Base-by-base conservation (phyloP, 2,797 vertebrate species). In the Sebastes hubbsi region DNA sequence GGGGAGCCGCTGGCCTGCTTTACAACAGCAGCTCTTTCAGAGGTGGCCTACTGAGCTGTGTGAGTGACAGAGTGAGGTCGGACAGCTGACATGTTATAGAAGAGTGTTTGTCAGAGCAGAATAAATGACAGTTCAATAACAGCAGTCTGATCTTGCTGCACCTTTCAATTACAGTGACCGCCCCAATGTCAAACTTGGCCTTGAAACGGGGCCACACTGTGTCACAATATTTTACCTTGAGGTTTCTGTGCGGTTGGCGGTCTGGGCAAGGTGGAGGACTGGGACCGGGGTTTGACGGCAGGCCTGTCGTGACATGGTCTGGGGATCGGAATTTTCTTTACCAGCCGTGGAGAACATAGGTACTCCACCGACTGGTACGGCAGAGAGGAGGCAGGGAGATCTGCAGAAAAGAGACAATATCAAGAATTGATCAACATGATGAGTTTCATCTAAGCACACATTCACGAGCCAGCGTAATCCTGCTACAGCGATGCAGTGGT, bases 211-310 rank as follows among this genome's bases (percentile, higher is more conserved):
- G 24, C 20, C 54, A 13, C 4, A 22, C 9, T 20, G 13, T 18
- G 58, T 69, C 58, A 5, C 12, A 2, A 42, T 10, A 4, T 27
- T 73, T 86, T 95, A 96, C 97, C 96, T 97, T 96, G 96, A 91
- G 97, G 96, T 94, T 97, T 98, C 95, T 96, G 95, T 83, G 95
- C 84, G 62, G 86, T 88, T 68, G 93, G 91, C 54, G 91, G 94
- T 91, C 94, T 94, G 88, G 93, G 82, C 59, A 93, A 89, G 24
- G 93, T 75, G 89, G 93, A 69, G 78, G 92, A 92, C 87, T 92
- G 94, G 81, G 93, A 94, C 82, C 88, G 93, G 74, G 95, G 96
- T 80, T 94, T 95, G 93, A 95, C 89, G 82, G 92, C 86, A 75
- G 95, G 91, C 93, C 85, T 85, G 78, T 91, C 87, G 88, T 94